These are phyloP conservation scores for Ophion ventricosus DNA, from an alignment of 2,888 invertebrate genomes.

Conservation along the genomic window DNA sequence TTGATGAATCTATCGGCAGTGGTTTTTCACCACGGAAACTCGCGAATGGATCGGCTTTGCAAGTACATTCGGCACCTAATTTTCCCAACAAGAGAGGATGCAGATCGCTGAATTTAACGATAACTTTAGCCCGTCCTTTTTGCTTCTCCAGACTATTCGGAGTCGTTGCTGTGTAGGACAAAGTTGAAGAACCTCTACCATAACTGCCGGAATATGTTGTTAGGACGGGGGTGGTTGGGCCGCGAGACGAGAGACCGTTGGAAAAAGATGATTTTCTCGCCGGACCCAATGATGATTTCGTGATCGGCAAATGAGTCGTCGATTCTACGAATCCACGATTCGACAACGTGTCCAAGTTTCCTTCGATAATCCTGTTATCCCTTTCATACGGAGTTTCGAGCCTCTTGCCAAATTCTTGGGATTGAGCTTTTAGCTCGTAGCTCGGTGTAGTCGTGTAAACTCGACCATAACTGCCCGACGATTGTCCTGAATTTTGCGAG, in stretches of 20 bases:
- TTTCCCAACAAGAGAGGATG: slow-evolving; percentile 89
- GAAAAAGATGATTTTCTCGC: slow-evolving; percentile 22
- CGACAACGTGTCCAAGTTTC: slow-evolving; percentile 26
- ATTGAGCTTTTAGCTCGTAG: slow-evolving; percentile 30
- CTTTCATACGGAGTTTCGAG: neutral
- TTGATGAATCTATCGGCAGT: slow-evolving; percentile 76
- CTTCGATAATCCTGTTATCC: slow-evolving; percentile 5
- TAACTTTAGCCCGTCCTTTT: slow-evolving; percentile 83
- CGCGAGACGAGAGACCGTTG: slow-evolving; percentile 3
- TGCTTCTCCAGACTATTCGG: slow-evolving; percentile 40
- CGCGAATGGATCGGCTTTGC: slow-evolving; percentile 82
- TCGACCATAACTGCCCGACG: slow-evolving; percentile 31
- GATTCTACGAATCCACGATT: slow-evolving; percentile 19
- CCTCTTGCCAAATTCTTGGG: slow-evolving; percentile 21
- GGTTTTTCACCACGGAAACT: slow-evolving; percentile 75
- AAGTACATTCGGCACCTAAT: slow-evolving; percentile 90
- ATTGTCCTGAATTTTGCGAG: slow-evolving; percentile 29
- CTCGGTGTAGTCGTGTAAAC: slow-evolving; percentile 53
- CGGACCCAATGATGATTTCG: slow-evolving; percentile 31
- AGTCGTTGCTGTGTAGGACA: slow-evolving; percentile 42
- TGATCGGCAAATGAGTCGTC: slow-evolving; percentile 36
- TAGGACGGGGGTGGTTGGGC: slow-evolving; percentile 63
- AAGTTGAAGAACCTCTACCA: slow-evolving; percentile 50
- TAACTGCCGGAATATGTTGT: slow-evolving; percentile 74
- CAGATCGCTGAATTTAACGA: slow-evolving; percentile 89